Evolutionary conservation across 2,113 vertebrate species (phyloP).

Genomic region (Ceyx margarethae): DNA sequence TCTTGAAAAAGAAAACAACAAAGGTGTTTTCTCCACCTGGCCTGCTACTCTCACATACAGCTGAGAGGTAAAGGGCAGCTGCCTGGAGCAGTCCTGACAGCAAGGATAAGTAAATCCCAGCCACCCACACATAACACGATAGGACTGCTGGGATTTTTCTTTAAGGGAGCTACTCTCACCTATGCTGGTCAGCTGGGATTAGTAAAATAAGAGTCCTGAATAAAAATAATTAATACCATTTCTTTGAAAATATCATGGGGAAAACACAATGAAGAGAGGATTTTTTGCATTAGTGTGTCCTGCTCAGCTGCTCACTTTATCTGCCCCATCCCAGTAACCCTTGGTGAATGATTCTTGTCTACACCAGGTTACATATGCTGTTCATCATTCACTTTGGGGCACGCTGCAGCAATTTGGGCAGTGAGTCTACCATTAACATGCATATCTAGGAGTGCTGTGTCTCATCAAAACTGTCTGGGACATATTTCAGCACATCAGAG

Average conservation of each 20-base stretch:
- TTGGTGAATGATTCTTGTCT: background rate
- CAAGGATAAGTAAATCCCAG: background rate
- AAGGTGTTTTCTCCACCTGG: background rate
- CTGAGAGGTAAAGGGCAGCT: background rate
- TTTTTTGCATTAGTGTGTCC: background rate
- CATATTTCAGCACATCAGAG: constrained; percentile 53
- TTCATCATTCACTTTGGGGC: background rate
- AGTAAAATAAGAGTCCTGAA: background rate
- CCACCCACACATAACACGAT: background rate
- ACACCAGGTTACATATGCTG: background rate
- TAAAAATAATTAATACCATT: background rate
- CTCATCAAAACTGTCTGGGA: constrained; percentile 25
- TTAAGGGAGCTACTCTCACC: fast-evolving
- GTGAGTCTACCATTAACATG: background rate
- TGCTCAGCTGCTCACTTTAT: background rate
- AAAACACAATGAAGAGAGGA: background rate
- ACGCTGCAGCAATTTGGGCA: background rate
- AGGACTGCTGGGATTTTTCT: background rate
- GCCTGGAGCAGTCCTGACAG: background rate
- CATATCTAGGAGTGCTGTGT: background rate
- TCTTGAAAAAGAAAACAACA: background rate
- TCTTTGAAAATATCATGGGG: background rate
- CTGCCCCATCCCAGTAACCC: fast-evolving
- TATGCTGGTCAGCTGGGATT: background rate
- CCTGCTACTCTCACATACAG: background rate